These are phyloP conservation scores for Microtus ochrogaster DNA, from an alignment of 2,113 vertebrate species.

Conservation along the genomic window DNA sequence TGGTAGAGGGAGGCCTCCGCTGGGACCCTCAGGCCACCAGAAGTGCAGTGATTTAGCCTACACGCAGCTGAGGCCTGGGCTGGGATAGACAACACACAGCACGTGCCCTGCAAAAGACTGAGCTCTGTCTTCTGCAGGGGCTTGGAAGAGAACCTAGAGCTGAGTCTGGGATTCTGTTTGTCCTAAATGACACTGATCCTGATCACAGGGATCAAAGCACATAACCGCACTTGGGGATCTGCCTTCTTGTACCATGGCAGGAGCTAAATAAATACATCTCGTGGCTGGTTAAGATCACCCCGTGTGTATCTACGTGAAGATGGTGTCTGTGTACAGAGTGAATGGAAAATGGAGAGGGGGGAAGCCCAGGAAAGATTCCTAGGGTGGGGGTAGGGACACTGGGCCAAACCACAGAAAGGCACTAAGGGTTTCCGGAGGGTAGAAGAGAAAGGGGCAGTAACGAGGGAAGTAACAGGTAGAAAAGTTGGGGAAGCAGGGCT, in stretches of 20 bases:
- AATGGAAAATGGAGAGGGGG: conserved; percentile 50
- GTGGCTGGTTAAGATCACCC: background rate
- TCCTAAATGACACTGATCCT: background rate
- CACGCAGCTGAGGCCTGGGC: conserved; percentile 65
- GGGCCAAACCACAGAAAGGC: conserved; percentile 8
- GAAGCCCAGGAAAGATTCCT: conserved; percentile 42
- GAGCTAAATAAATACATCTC: background rate
- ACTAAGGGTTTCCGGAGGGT: background rate
- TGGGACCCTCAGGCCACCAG: conserved; percentile 8
- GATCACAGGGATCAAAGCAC: background rate
- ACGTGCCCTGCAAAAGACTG: background rate
- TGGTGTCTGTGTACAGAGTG: conserved; percentile 56
- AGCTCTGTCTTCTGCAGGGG: background rate
- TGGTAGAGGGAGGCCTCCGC: conserved; percentile 11
- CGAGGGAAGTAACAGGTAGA: conserved; percentile 77
- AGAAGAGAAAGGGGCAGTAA: background rate
- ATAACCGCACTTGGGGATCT: background rate
- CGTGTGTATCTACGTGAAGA: conserved; percentile 2
- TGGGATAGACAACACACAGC: background rate
- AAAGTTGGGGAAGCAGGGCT: conserved; percentile 67
- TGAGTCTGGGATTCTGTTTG: background rate
- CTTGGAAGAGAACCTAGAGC: background rate
- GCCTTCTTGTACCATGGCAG: background rate
- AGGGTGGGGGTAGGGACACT: background rate
- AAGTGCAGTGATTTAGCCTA: background rate